Conservation (phyloP, 2,888 invertebrate species). For the Calameuta idolon region DNA sequence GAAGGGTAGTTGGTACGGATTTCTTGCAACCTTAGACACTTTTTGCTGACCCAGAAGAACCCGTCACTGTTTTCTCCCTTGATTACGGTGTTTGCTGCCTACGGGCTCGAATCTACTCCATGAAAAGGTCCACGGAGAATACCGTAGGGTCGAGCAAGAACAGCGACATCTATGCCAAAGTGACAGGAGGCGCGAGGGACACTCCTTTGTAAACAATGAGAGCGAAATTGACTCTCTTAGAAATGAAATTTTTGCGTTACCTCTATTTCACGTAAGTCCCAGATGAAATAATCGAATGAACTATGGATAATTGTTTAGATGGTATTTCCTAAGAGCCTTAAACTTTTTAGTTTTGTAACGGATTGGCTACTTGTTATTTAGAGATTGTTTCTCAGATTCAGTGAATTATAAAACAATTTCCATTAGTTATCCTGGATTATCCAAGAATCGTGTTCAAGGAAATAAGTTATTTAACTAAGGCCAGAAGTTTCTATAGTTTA, state of each 20-base stretch:
- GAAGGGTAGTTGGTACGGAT: constrained; percentile 25
- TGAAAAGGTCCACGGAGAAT: neutral
- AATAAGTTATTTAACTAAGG: neutral
- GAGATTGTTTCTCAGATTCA: neutral
- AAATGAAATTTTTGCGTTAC: neutral
- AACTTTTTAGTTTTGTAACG: neutral
- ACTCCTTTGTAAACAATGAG: neutral
- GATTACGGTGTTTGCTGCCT: constrained; percentile 46
- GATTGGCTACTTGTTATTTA: neutral
- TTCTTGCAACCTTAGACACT: constrained; percentile 35
- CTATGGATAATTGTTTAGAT: neutral
- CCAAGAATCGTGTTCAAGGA: neutral
- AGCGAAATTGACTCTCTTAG: neutral
- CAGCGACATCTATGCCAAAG: neutral
- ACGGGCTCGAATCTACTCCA: neutral
- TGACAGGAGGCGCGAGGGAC: neutral
- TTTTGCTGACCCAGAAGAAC: constrained; percentile 31
- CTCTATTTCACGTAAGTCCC: neutral
- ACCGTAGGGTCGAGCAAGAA: neutral
- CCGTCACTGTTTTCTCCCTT: constrained; percentile 44
- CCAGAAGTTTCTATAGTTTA: neutral
- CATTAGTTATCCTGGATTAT: neutral
- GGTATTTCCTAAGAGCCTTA: neutral
- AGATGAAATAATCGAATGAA: neutral
- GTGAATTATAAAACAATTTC: neutral